Percentiles rank a stretch among this genome's conserved stretches.
These are phyloP conservation scores for Thamnophis sirtalis DNA, from an alignment of 2,113 vertebrate species.

Conservation along the genomic window DNA sequence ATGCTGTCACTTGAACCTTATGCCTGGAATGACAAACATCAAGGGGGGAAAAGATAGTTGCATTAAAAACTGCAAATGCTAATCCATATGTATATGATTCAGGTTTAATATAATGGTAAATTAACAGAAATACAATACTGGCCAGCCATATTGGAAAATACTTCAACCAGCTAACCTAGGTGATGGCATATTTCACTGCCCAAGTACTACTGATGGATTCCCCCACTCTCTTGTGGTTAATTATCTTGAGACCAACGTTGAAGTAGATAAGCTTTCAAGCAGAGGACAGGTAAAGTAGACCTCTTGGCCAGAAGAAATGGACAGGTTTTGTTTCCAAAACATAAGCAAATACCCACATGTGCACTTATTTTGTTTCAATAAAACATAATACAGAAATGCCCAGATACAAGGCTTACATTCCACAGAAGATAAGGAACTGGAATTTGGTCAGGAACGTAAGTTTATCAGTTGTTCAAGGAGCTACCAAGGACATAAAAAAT, in stretches of 20 bases:
- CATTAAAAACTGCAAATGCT: not conserved
- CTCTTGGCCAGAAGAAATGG: not conserved
- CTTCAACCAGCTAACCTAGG: not conserved
- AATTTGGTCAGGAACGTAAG: not conserved
- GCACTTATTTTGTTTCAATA: not conserved
- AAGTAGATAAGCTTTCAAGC: not conserved
- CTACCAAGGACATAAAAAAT: not conserved
- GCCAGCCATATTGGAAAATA: not conserved
- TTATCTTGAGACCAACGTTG: not conserved
- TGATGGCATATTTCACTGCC: not conserved
- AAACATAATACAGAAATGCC: not conserved
- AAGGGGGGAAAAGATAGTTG: not conserved
- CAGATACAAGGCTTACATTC: not conserved
- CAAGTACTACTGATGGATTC: not conserved
- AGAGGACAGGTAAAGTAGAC: not conserved
- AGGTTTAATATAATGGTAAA: not conserved
- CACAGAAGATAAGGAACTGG: slow-evolving; percentile 4
- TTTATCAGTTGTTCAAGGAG: slow-evolving; percentile 25
- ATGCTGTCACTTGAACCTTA: not conserved
- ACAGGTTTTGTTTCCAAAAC: not conserved
- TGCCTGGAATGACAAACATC: not conserved
- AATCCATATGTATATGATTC: not conserved
- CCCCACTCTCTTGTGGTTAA: not conserved
- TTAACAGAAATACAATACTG: not conserved
- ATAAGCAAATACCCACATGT: not conserved